phyloP scores from a whole-genome alignment of 2,113 vertebrate species.

The Australoheros scitulus region DNA sequence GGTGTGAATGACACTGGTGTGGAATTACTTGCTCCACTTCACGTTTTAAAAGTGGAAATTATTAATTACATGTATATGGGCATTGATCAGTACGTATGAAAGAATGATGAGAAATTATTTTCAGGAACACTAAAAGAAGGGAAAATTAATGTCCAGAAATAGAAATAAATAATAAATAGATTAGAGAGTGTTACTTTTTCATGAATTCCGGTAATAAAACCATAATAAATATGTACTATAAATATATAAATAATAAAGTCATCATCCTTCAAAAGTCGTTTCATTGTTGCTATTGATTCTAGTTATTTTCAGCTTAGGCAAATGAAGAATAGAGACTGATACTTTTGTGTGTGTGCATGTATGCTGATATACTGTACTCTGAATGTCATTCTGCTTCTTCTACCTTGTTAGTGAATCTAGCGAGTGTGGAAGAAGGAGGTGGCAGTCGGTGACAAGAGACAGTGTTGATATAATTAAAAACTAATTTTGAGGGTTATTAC shows the following conservation, averaged over 20 bases:
- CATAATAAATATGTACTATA: neutral
- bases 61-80: neutral
- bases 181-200: neutral
- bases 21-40: neutral
- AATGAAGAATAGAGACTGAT: neutral
- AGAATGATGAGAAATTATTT: neutral
- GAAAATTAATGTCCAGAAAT: neutral
- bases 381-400: slow-evolving; percentile 1
- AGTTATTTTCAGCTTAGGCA: neutral
- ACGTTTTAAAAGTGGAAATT: neutral
- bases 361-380: neutral
- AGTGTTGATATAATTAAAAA: slow-evolving; percentile 47
- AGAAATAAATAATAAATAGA: neutral
- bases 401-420: slow-evolving; percentile 24
- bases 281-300: neutral
- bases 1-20: neutral
- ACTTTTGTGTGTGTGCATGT: neutral
- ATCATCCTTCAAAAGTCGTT: neutral
- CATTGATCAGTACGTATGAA: neutral
- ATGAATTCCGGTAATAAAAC: neutral
- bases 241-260: neutral
- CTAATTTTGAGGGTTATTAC: slow-evolving; percentile 46
- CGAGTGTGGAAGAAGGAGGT: neutral
- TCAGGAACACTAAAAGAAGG: neutral
- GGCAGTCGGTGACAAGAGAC: slow-evolving; percentile 28